Conservation (phyloP, 2,888 invertebrate genomes). For the Drosophila tanythrix region DNA sequence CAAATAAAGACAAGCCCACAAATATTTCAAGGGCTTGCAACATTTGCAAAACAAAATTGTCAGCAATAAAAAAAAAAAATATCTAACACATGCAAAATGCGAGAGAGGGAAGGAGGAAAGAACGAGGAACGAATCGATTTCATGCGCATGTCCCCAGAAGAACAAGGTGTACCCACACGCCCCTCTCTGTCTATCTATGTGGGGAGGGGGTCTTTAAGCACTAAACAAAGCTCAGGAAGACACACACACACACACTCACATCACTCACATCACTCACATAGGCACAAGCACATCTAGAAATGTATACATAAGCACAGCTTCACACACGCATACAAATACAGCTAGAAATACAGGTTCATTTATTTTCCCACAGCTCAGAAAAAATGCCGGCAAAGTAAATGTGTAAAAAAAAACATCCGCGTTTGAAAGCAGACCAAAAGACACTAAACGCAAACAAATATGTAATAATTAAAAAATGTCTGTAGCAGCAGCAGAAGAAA, state of each 20-base stretch:
- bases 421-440: slow-evolving; percentile 37
- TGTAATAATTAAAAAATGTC: slow-evolving; percentile 35
- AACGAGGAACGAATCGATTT: slow-evolving; percentile 68
- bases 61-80: slow-evolving; percentile 32
- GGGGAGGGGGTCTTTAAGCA: background rate
- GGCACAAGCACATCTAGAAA: background rate
- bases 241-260: slow-evolving; percentile 4
- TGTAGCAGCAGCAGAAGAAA: slow-evolving; percentile 19
- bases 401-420: slow-evolving; percentile 73
- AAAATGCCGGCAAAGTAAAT: slow-evolving; percentile 46
- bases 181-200: background rate
- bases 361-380: background rate
- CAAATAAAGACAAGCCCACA: slow-evolving; percentile 20
- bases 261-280: background rate
- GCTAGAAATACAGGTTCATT: background rate
- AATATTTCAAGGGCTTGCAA: slow-evolving; percentile 65
- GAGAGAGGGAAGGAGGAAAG: slow-evolving; percentile 8
- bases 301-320: background rate
- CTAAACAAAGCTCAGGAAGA: slow-evolving; percentile 30
- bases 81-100: slow-evolving; percentile 16
- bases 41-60: slow-evolving; percentile 63
- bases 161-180: slow-evolving; percentile 23
- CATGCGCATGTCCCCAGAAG: slow-evolving; percentile 61
- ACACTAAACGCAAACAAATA: slow-evolving; percentile 29
- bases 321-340: background rate